Base-by-base conservation (phyloP, 2,888 invertebrate species). In the Leucozona laternaria region DNA sequence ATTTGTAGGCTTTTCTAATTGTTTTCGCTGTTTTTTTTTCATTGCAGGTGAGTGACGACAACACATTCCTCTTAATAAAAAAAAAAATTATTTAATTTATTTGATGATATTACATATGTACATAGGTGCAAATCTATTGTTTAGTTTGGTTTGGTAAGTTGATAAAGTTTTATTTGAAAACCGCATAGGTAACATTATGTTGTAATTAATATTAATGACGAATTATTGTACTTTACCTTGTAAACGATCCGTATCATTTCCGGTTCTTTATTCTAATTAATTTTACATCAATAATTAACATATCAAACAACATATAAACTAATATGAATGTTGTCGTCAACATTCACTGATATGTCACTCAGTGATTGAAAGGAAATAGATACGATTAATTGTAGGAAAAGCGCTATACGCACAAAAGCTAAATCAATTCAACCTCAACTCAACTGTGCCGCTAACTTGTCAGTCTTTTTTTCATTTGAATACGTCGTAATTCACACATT, bases 191-290 rank as follows among this genome's bases (percentile, higher is more conserved):
- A 5, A 22, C 13, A 1, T 8, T 17, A 25, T 25, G 11, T 25
- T 7, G 22, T 25, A 43, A n/a, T 43, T n/a, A n/a, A 1, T 40
- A 43, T 34, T 11, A 15, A 13, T 50, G 22, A 10, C n/a, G n/a
- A n/a, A n/a, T n/a, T n/a, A 5, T 10, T 20, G 13, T 13, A 22
- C 5, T 68, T 77, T 73, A 62, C 76, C 81, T 77, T 85, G 68
- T 80, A 50, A 77, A 62, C 57, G 81, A 73, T 77, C 68, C 77
- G 62, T 85, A 72, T 68, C 72, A 43, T 60, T 77, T 85, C 85
- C 85, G 68, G 77, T 70, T 85, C 37, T 68, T 58, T 62, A 68
- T 60, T 5, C 31, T 22, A 25, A 50, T 37, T 20, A 43, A 28
- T 55, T 78, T 68, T 48, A 43, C 7, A 43, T 43, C n/a, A 20